Conservation (phyloP, 2,113 vertebrate genomes). For the Chunga burmeisteri region DNA sequence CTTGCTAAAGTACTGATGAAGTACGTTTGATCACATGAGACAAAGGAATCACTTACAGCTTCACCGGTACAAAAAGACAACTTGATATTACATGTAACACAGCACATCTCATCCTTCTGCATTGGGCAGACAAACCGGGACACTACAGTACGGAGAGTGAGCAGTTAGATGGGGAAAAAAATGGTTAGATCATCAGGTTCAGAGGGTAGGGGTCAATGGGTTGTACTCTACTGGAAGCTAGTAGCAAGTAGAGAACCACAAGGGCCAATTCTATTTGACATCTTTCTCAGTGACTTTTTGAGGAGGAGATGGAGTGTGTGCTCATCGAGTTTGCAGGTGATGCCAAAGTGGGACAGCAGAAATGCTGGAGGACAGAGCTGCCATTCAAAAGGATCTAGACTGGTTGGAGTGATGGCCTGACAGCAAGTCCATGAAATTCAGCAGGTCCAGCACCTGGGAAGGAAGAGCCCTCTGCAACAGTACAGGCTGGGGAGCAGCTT, state of each 20-base stretch:
- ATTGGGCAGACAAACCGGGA: background rate
- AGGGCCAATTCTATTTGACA: background rate
- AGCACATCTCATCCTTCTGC: background rate
- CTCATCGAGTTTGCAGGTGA: background rate
- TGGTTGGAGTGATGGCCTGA: background rate
- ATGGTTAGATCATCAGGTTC: background rate
- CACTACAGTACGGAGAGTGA: rapidly evolving
- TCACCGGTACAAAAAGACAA: background rate
- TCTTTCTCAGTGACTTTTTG: background rate
- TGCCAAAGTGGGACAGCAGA: background rate
- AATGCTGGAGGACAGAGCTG: background rate
- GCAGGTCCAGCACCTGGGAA: background rate
- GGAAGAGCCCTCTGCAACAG: background rate
- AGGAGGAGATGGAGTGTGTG: background rate
- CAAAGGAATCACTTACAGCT: background rate
- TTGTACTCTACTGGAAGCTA: background rate
- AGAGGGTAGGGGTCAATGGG: no score
- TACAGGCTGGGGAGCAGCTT: background rate
- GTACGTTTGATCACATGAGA: rapidly evolving
- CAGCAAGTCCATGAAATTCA: background rate
- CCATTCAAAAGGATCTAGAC: background rate
- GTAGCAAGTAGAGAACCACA: background rate
- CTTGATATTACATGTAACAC: background rate
- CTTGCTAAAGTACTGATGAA: background rate
- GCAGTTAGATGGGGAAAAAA: background rate